Base-by-base conservation (phyloP, 2,797 vertebrate species). In the Onychomys arenicola region DNA sequence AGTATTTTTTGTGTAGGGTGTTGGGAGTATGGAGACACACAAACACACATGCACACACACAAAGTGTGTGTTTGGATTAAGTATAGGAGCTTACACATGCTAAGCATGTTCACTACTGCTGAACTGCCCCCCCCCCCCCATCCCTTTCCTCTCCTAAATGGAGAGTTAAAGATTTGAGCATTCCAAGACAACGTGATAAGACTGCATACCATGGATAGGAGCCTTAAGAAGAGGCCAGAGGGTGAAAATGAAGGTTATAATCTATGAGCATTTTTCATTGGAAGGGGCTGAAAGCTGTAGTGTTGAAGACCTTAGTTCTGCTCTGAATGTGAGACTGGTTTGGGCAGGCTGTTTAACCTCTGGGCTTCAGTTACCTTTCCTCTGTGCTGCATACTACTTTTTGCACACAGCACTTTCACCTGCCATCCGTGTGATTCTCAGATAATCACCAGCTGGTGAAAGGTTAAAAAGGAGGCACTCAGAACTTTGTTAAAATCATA, bases 391-490 rank as follows among this genome's bases (percentile, higher is more conserved):
- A 14, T 88, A 75, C 69, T 92, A 25, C 32, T 40, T 94, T 80
- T 52, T 65, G 83, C 14, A 71, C 37, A 23, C 46, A 83, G 75
- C 29, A 84, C 40, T 97, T 87, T 93, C 16, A 69, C 37, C 73
- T 96, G 91, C 88, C 29, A 13, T 94, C 93, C 91, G 75, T 89
- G 61, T 92, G 82, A 94, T 93, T 96, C 82, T 96, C 85, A 92
- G 90, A 69, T 92, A 80, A 63, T 59, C 43, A 75, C 10, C 34
- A 65, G 37, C 87, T 96, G 93, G 92, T 23, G 32, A 71, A 92
- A 97, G 82, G 61, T 95, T 93, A 94, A 94, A 93, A 96, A 92
- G 94, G 94, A 96, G 96, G 59, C 89, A 81, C 92, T 96, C 67
- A 78, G 80, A 91, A 59, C 32, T 80, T 83, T 95, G 69, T 96